Conservation (phyloP, 2,888 invertebrate genomes). For the Neuroscelio doddi region DNA sequence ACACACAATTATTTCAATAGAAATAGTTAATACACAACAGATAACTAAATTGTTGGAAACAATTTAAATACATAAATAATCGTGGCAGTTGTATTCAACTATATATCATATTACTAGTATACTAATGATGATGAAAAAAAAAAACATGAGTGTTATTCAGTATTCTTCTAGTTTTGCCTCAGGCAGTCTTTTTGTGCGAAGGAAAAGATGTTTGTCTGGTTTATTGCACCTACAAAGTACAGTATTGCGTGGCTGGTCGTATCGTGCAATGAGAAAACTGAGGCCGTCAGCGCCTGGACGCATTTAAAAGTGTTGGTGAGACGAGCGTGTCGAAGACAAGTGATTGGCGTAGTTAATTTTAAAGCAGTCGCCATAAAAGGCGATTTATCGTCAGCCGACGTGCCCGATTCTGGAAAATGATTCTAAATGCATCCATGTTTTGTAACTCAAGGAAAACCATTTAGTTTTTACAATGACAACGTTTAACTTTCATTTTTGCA, state of each 20-base stretch:
- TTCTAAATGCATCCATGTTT: constrained; percentile 12
- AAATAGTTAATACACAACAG: too few species aligned
- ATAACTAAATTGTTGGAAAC: too few species aligned
- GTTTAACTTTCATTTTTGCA: too few species aligned
- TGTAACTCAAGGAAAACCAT: constrained; percentile 23
- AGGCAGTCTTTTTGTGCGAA: too few species aligned
- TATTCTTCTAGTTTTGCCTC: too few species aligned
- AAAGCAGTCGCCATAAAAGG: constrained; percentile 34
- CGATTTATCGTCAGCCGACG: constrained; percentile 29
- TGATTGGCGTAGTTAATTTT: constrained; percentile 36
- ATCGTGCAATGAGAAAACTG: not conserved
- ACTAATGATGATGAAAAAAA: too few species aligned
- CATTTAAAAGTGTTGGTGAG: constrained; percentile 45
- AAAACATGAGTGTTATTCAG: too few species aligned
- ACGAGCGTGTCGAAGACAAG: constrained; percentile 29
- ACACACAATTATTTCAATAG: too few species aligned
- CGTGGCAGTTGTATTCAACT: too few species aligned
- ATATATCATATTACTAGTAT: too few species aligned
- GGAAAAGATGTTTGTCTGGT: not conserved
- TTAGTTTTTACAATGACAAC: constrained; percentile 46
- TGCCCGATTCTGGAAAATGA: constrained; percentile 20
- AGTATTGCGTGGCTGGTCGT: not conserved
- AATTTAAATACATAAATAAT: too few species aligned
- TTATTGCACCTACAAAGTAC: not conserved
- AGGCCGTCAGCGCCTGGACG: not conserved